Evolutionary conservation across 2,888 invertebrate genomes (phyloP), one percentile per base, ranked within the genome.

Genomic region (Marronus borbonicus): DNA sequence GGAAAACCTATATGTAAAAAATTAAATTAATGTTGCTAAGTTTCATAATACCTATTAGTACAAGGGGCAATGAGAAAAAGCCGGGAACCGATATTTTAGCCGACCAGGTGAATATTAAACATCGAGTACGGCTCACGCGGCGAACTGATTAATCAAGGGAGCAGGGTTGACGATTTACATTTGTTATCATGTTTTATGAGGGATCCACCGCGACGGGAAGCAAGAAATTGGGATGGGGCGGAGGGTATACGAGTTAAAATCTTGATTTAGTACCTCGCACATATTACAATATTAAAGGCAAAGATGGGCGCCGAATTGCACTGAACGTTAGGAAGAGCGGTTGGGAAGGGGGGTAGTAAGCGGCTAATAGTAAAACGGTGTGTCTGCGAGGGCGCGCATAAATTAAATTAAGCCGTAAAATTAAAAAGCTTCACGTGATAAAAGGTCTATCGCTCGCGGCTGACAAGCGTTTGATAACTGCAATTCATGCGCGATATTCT

Each of bases 161-260:
- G 60, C 10, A 36, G 66, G 76, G 66, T 76, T 76, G 76, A 76
- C 76, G 76, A 76, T 76, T 66, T 66, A 58, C 76, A 66, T 76
- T 76, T 76, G 76, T 76, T 76, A 76, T 76, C 76, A 76, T 76
- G 76, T 76, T 76, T 65, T 76, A 66, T 76, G 66, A 76, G 66
- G 76, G 65, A 76, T 65, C 52, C 58, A 24, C 39, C 8, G 20
- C 66, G 64, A 31, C 55, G 58, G 65, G 24, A 66, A 39, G 20
- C 72, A 60, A 72, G 72, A 72, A 72, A 72, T 39, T 44, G 72
- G 5, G 60, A 72, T 39, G 72, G 60, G 72, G 39, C 39, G 39
- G 50, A 52, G 52, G 36, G 28, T 44, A 20, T 60, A 60, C 72
- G 60, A 72, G 72, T 20, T 68, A 60, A 72, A 72, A 72, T 72